A percentile compares a stretch with the other conserved stretches of the same genome.
Evolutionary conservation across 2,888 invertebrate genomes (phyloP).

Genomic region (Fissipunctia ypsillon): DNA sequence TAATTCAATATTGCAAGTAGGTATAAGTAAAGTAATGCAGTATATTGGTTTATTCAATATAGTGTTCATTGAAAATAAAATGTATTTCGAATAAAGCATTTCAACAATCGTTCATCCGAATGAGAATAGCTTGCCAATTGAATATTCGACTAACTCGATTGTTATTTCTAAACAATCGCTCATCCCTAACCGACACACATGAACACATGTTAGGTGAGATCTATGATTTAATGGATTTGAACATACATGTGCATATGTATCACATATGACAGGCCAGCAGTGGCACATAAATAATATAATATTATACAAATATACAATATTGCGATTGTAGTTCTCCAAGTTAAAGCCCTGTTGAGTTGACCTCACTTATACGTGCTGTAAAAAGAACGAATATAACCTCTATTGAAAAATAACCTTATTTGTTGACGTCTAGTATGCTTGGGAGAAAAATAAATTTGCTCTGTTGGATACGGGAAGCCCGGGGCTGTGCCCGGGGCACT

Average conservation of each 20-base stretch:
- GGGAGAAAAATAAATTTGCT: conserved; percentile 88
- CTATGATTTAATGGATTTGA: conserved; percentile 35
- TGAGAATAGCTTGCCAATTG: background rate
- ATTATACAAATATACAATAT: conserved; percentile 5
- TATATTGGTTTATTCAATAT: background rate
- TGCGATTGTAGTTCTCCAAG: conserved; percentile 29
- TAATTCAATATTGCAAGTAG: no score
- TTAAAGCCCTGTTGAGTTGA: conserved; percentile 51
- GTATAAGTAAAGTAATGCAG: background rate
- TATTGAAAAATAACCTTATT: conserved; percentile 89
- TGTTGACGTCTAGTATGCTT: conserved; percentile 88
- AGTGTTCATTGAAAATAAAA: background rate
- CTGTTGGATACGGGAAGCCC: conserved; percentile 82
- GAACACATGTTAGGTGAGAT: conserved; percentile 24
- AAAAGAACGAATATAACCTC: conserved; percentile 80
- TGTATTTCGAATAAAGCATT: background rate
- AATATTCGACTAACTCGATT: conserved; percentile 14
- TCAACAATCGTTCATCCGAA: background rate
- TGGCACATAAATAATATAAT: conserved; percentile 15
- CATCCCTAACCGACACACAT: conserved; percentile 28
- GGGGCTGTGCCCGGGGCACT: conserved; percentile 80
- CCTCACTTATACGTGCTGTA: conserved; percentile 72
- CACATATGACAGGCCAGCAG: conserved; percentile 2
- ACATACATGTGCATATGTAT: conserved; percentile 3
- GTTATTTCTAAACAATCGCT: conserved; percentile 28